Evolutionary conservation across 2,113 vertebrate genomes (phyloP), one percentile per base, ranked within the genome.

Genomic region (Strix uralensis): DNA sequence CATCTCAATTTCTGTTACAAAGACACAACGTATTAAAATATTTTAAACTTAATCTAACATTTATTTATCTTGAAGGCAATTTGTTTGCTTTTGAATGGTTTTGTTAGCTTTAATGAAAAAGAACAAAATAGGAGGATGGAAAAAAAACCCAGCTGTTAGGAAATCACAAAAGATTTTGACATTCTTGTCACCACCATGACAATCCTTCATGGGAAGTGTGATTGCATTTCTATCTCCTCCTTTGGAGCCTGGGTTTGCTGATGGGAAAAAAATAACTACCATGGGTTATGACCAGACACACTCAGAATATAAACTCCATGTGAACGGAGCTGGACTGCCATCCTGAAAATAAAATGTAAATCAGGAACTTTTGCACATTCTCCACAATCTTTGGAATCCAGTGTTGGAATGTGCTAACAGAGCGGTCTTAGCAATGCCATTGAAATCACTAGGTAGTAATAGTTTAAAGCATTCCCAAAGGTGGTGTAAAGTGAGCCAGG

Each of bases 401-500:
- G 19, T 20, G 55, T 62, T 58, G 18, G 36, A 65, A 51, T 83
- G 47, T 40, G 13, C 3, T 71, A 54, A 9, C 7, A 7, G 9
- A 80, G n/a, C 51, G 14, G 11, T 82, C 15, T 71, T 72, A 88
- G 6, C 11, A 62, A 47, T 47, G 11, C 5, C 51, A 23, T 27
- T 21, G 51, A 44, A 86, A 91, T 70, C 62, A 75, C 30, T 49
- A 23, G 15, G 9, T n/a, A 88, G 47, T 63, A 75, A 89, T 34
- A 72, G 70, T 59, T 87, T 80, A 88, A 73, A 92, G 5, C 51
- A 81, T 69, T 95, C 91, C 77, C 91, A 92, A 84, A 84, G 59
- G 95, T 79, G 20, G 29, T 75, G 23, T 72, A 92, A 89, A 95
- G 49, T 81, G 65, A 89, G 51, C 55, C 38, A 81, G 55, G 79